Evolutionary conservation across 2,797 vertebrate species (phyloP), one percentile per base, ranked within the genome.

Genomic region (Sternotherus odoratus): DNA sequence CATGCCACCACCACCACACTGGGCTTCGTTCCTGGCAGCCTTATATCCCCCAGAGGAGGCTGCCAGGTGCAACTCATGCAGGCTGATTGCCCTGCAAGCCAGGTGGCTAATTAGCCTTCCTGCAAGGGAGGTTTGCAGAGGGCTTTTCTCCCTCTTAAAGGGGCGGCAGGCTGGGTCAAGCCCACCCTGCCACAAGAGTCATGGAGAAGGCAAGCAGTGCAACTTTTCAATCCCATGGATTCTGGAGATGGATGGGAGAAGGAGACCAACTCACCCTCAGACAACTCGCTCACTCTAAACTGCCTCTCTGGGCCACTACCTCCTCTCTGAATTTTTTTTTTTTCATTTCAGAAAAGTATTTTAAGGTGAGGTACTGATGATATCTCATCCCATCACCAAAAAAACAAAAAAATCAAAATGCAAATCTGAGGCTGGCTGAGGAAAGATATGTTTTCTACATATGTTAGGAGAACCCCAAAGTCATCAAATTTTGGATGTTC

Each of bases 241-340:
- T 56, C 54, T 56, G 54, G 10, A 56, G 54, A 56, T 56, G 23
- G 23, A 56, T 56, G 24, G 24, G 10, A 56, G 54, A 56, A 56
- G 54, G 26, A 24, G 54, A 56, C 54, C 54, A 56, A 56, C 54
- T 21, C 54, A 56, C 54, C 11, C 24, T 26, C 54, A 12, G 51
- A 53, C 51, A 53, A 23, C 51, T 53, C 9, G 9, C 11, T n/a
- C 92, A 85, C 82, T 82, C 86, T 92, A 30, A 77, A 51, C 12
- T 80, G 85, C 81, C 87, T 36, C 95, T 90, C 21, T 88, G 90
- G 93, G 94, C 94, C 93, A 72, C 92, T 89, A 81, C 51, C 83
- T 30, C 1, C 7, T 1, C 3, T 48, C 15, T 19, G 28, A 50
- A 30, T 33, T 4, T 16, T 33, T 2, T 6, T 48, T 74, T 43